Evolutionary conservation across 2,888 invertebrate species (phyloP), one percentile per base, ranked within the genome.

Genomic region (Argynnis bischoffii): DNA sequence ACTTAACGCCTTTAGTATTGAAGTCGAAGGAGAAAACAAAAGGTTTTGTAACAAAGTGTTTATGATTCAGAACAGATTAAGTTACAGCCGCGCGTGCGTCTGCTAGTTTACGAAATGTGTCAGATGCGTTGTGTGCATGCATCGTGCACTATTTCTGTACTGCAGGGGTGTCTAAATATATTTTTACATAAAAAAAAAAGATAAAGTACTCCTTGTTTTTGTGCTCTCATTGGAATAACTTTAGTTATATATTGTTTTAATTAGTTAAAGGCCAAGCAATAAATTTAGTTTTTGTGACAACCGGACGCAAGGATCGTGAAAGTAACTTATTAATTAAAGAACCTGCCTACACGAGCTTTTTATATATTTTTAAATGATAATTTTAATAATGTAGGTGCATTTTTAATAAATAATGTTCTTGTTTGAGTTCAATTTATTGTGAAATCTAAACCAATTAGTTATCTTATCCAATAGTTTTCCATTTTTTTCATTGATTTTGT

Each of bases 71-170:
- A 35, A 55, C 68, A 59, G 60, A 70, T 69, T 66, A 71, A 72
- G 71, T 73, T 69, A 71, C 69, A 63, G 70, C 70, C 64, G 69
- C 69, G 68, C 68, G 69, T 65, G 67, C 64, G 73, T 68, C 69
- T 60, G 50, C 63, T n/a, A 57, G 71, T 71, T 74, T 72, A 74
- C 72, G 72, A 74, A 75, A 75, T 70, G 71, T 74, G 74, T 72
- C 75, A 69, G 74, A 76, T 74, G 76, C 75, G 71, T 68, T 72
- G 72, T 70, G 60, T 69, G 72, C 72, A 72, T 75, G 75, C 75
- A 75, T 76, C 35, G 78, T 86, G 85, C 84, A 84, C 85, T 89
- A 88, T 89, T 90, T 89, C 80, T 83, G 88, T 86, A 75, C 70
- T 16, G 53, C 66, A 77, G 73, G 77, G 77, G 72, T 75, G 76